A percentile compares a stretch with the other conserved stretches of the same genome.
These are phyloP conservation scores for Andrena hattorfiana DNA, from an alignment of 2,888 invertebrate genomes.

Conservation along the genomic window DNA sequence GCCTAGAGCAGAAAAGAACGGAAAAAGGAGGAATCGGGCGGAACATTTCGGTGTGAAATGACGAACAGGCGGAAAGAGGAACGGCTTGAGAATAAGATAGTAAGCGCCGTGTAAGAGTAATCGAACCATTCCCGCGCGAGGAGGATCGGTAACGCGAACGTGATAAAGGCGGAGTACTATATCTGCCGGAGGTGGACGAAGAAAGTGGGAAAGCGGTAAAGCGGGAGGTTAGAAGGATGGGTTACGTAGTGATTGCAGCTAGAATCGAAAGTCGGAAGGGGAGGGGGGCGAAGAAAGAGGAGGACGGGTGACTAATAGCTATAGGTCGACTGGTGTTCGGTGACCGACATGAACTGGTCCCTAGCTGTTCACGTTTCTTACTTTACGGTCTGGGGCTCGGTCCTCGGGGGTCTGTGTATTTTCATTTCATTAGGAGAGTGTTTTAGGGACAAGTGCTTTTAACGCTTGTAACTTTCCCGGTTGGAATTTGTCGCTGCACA, in stretches of 20 bases:
- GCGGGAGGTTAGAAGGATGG: constrained; percentile 49
- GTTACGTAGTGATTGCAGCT: constrained; percentile 73
- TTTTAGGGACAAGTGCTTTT: neutral
- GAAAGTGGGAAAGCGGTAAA: constrained; percentile 29
- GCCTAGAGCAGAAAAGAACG: constrained; percentile 27
- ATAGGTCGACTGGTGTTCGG: constrained; percentile 64
- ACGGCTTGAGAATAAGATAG: constrained; percentile 75
- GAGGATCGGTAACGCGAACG: constrained; percentile 74
- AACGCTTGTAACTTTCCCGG: neutral
- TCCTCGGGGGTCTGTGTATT: neutral
- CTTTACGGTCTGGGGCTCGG: constrained; percentile 22
- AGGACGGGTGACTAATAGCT: constrained; percentile 77
- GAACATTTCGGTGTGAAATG: constrained; percentile 64
- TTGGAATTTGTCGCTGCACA: neutral
- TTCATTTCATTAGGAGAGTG: constrained; percentile 34
- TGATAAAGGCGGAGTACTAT: constrained; percentile 79
- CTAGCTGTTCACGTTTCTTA: constrained; percentile 68
- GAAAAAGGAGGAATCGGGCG: constrained; percentile 52
- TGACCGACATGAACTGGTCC: constrained; percentile 71
- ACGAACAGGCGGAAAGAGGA: constrained; percentile 65
- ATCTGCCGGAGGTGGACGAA: constrained; percentile 52
- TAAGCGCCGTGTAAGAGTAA: constrained; percentile 77
- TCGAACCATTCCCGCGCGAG: constrained; percentile 71
- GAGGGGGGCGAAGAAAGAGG: constrained; percentile 34
- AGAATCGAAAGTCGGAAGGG: constrained; percentile 63